Base-by-base conservation (phyloP, 2,113 vertebrate genomes). In the Actenoides lindsayi region DNA sequence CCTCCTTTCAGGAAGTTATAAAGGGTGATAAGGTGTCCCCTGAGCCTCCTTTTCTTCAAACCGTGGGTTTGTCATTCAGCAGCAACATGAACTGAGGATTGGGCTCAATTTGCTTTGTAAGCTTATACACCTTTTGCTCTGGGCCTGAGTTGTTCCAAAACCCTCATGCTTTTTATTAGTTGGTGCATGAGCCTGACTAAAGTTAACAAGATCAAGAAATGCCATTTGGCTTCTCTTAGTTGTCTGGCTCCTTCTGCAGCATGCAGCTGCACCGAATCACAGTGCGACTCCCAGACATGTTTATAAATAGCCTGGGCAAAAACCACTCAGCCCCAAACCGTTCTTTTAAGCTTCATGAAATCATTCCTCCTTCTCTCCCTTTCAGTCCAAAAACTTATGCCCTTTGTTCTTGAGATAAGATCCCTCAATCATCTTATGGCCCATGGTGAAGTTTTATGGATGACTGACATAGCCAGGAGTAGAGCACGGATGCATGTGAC, bases 401-500 rank as follows among this genome's bases (percentile, higher is more conserved):
- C 10, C 30, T 70, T 35, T 63, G 50, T 59, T 9, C 30, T 63
- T 54, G n/a, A 87, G 46, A 59, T 33, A 54, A 90, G 41, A 64
- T n/a, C 5, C 21, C 50, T 27, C 13, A 79, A 67, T 24, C 9
- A 16, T 7, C 27, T 76, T n/a, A 63, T 2, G 13, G 50, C 13
- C 51, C n/a, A 63, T 0, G 0, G 17, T 50, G 8, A 88, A 59
- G 16, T 39, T 89, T 93, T 59, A 68, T 5, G 41, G 65, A n/a
- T 42, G 37, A 67, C 17, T 81, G 78, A 19, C 6, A 8, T 7
- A 76, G 16, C 30, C 57, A 68, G 24, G 65, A 90, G 35, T 3
- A 60, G 19, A 59, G 33, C n/a, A 65, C 2, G 12, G 30, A 25
- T 27, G 9, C 42, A 50, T 0, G 0, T 59, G 62, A 78, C 24